A percentile compares a stretch with the other conserved stretches of the same genome.
phyloP scores from a whole-genome alignment of 2,797 vertebrate genomes.

The Lagorchestes hirsutus region DNA sequence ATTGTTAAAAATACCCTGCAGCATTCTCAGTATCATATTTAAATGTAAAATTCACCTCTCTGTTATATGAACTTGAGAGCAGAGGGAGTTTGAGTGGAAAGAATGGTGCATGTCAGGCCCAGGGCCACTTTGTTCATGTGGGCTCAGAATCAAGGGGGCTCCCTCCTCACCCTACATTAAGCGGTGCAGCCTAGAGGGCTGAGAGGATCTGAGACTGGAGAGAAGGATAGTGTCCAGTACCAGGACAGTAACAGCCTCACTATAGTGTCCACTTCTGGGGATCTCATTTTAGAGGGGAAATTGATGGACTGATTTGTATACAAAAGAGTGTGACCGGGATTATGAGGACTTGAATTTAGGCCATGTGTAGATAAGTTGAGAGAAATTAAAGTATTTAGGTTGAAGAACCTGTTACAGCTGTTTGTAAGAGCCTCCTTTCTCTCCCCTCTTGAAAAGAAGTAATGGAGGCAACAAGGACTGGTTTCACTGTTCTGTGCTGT shows the following conservation, averaged over 20 bases:
- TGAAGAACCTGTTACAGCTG: not conserved
- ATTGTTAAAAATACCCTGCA: not conserved
- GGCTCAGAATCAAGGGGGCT: not conserved
- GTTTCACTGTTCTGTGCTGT: too few species aligned
- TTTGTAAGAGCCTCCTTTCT: not conserved
- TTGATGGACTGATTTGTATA: not conserved
- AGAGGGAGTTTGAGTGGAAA: not conserved
- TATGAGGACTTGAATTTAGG: not conserved
- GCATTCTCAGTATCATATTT: not conserved
- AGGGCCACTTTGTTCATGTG: not conserved
- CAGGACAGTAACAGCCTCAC: not conserved
- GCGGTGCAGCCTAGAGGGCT: accelerated
- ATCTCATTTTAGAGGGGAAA: not conserved
- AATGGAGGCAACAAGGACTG: too few species aligned
- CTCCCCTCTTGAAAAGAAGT: too few species aligned
- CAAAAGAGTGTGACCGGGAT: not conserved
- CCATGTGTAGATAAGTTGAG: not conserved
- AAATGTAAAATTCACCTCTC: not conserved
- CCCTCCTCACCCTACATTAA: not conserved
- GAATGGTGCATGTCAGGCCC: not conserved
- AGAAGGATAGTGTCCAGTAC: not conserved
- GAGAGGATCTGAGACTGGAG: not conserved
- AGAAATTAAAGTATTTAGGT: not conserved
- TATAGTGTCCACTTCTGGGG: not conserved
- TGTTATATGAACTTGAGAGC: not conserved